Evolutionary conservation across 2,888 invertebrate species (phyloP), one percentile per base, ranked within the genome.

Genomic region (Seira sanloemensis): DNA sequence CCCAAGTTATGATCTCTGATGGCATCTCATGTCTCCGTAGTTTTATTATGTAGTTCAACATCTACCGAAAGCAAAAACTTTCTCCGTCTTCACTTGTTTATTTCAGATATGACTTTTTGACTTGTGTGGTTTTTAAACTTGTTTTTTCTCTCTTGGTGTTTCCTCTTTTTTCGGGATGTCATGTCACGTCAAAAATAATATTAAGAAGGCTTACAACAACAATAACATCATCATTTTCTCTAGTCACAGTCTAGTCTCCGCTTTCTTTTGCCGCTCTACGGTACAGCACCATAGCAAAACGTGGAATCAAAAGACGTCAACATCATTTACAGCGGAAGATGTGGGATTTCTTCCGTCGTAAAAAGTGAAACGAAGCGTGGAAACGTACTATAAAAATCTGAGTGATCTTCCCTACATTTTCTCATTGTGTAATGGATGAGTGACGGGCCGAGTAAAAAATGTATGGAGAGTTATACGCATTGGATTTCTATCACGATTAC

Each of bases 151-250:
- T 37, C 37, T 12, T n/a, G 12, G 37, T 37, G 37, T 37, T 37
- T 37, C 37, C 37, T 12, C 12, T 37, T 37, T 37, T 46, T 27
- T 66, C 66, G 23, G 75, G 46, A 27, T 75, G 75, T 75, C 75
- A 75, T 65, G 75, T 75, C 75, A 66, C 46, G 66, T 75, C 65
- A 75, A 46, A 65, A 65, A 66, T 65, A 24, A 21, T 75, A 75
- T 75, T 66, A 75, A 46, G 75, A 50, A 75, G 37, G 66, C 75
- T 75, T 75, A 65, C 27, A 73, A 7, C 18, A 23, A 21, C 37
- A 65, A 74, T 74, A 74, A 65, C 62, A 27, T 16, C 58, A 62
- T 62, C 18, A 25, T 37, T 37, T 37, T 37, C 37, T 37, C 5
- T 12, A 12, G 37, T 7, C 5, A 37, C 37, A 12, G 4, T 37